phyloP scores from a whole-genome alignment of 2,113 vertebrate genomes.

The Mugil cephalus region DNA sequence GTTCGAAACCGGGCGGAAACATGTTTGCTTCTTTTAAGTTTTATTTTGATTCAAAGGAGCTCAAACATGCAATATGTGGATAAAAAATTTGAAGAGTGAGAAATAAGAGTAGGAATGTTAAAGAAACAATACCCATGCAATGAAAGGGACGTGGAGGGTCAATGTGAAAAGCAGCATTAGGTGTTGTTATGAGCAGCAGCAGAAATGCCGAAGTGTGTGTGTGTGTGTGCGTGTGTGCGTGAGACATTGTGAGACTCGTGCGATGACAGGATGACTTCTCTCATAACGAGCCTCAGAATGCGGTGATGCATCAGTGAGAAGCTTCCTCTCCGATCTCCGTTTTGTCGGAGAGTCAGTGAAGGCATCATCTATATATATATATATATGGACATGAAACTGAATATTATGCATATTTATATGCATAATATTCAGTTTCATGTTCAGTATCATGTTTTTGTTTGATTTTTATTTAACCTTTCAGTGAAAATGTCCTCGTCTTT shows the following conservation, averaged over 20 bases:
- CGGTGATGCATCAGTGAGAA: conserved; percentile 6
- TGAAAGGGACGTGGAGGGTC: no score
- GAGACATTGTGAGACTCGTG: conserved; percentile 6
- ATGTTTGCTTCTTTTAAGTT: no score
- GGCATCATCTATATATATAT: conserved; percentile 29
- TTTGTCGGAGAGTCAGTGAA: conserved; percentile 43
- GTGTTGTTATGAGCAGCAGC: no score
- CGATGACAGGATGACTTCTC: neutral
- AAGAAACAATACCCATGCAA: no score
- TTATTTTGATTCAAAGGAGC: no score
- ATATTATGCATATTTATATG: conserved; percentile 33
- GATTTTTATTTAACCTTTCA: conserved; percentile 16
- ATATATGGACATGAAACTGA: conserved; percentile 66
- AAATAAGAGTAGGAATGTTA: no score
- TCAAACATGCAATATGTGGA: no score
- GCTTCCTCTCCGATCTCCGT: conserved; percentile 33
- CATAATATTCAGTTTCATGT: conserved; percentile 49
- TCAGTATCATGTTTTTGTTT: conserved; percentile 56
- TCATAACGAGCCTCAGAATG: conserved; percentile 43
- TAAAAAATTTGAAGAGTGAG: no score
- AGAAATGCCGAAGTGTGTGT: no score
- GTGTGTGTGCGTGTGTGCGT: conserved; percentile 22
- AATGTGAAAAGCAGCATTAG: no score
- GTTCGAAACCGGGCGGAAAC: conserved; percentile 94
- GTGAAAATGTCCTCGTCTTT: conserved; percentile 43